Conservation (phyloP, 2,113 vertebrate species). For the Meriones unguiculatus region DNA sequence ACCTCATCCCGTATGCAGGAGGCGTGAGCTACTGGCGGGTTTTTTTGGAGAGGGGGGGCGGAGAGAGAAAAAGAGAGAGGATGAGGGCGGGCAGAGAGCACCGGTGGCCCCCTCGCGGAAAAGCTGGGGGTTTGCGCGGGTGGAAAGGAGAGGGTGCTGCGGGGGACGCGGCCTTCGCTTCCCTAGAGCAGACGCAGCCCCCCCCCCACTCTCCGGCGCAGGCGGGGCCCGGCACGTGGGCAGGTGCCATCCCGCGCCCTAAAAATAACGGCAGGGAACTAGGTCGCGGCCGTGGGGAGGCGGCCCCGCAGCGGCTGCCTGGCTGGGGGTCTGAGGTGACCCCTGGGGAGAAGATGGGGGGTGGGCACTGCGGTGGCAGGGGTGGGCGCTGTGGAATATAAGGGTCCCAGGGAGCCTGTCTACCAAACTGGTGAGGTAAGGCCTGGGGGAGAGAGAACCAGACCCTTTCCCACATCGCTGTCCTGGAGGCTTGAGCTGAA, state of each 20-base stretch:
- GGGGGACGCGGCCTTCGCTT: conserved; percentile 70
- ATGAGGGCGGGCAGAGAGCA: conserved; percentile 62
- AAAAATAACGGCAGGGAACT: conserved; percentile 86
- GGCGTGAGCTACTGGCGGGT: conserved; percentile 89
- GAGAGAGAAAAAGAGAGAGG: conserved; percentile 68
- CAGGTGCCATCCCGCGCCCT: conserved; percentile 85
- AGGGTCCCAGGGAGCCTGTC: conserved; percentile 52
- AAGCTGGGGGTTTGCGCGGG: conserved; percentile 63
- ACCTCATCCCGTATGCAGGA: conserved; percentile 93
- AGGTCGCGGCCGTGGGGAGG: conserved; percentile 82
- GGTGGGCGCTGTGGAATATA: neutral
- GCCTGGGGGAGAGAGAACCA: neutral
- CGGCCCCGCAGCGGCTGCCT: conserved; percentile 80
- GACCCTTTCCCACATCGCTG: neutral
- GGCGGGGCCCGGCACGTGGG: conserved; percentile 84
- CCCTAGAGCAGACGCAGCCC: conserved; percentile 72
- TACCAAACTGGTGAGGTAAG: conserved; percentile 55
- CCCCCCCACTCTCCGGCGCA: conserved; percentile 70
- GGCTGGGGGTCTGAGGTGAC: conserved; percentile 75
- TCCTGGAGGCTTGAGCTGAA: conserved; percentile 30
- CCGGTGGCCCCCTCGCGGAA: conserved; percentile 43
- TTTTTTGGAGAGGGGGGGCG: conserved; percentile 66
- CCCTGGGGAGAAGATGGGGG: conserved; percentile 53
- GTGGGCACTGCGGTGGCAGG: neutral
- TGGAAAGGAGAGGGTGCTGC: conserved; percentile 64